Conservation (phyloP, 1,140 invertebrate genomes). For the Drosophila ambigua region DNA sequence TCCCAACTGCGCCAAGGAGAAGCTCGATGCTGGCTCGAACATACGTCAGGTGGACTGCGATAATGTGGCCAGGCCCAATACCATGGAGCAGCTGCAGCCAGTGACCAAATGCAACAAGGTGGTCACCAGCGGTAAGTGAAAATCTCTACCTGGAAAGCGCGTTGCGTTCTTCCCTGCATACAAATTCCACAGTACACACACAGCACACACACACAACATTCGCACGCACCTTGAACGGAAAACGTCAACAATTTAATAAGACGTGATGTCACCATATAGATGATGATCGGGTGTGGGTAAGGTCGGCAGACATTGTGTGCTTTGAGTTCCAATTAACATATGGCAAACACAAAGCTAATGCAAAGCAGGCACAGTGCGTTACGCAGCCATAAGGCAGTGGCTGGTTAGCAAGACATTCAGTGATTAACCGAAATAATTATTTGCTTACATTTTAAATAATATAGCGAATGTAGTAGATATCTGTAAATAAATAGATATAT, state of each 20-base stretch:
- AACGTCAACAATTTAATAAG: conserved; percentile 26
- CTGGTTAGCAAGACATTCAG: background rate
- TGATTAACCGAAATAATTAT: too few species aligned
- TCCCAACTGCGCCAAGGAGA: conserved; percentile 69
- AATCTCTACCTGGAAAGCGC: background rate
- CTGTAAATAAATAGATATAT: too few species aligned
- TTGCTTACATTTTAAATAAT: too few species aligned
- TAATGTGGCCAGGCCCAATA: conserved; percentile 52
- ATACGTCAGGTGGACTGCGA: conserved; percentile 73
- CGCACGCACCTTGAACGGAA: conserved; percentile 45
- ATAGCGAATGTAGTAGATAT: too few species aligned
- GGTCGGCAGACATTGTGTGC: too few species aligned
- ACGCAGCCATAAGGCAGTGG: background rate
- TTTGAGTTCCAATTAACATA: conserved; percentile 64
- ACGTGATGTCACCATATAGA: conserved; percentile 65
- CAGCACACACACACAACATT: background rate
- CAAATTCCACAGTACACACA: conserved; percentile 2
- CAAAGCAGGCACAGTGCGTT: conserved; percentile 39
- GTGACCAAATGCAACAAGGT: conserved; percentile 82
- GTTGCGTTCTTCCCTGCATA: conserved; percentile 19
- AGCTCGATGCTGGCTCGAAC: conserved; percentile 59
- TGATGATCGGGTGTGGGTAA: conserved; percentile 6
- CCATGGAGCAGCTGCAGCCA: conserved; percentile 66
- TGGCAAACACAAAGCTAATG: conserved; percentile 24
- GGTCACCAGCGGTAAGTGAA: conserved; percentile 74